Evolutionary conservation across 2,888 invertebrate genomes (phyloP).

Genomic region (Acleris cristana): DNA sequence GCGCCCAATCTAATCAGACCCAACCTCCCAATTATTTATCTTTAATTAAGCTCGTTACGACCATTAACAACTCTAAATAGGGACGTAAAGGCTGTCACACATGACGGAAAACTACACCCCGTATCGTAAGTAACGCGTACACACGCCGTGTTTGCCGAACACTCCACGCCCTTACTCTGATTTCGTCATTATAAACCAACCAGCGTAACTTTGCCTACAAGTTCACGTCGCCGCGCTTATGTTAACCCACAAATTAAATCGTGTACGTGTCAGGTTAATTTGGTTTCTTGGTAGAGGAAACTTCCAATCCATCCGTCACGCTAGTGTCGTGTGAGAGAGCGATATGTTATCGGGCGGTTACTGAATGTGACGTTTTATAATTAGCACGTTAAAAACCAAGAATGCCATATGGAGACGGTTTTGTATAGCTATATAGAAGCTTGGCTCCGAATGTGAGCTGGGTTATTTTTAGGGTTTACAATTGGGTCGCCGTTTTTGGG

Average conservation of each 20-base stretch:
- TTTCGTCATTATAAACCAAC: constrained; percentile 50
- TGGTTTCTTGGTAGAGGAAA: constrained; percentile 43
- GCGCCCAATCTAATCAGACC: constrained; percentile 21
- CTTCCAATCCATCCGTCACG: constrained; percentile 52
- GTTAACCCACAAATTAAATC: constrained; percentile 5
- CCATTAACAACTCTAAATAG: constrained; percentile 50
- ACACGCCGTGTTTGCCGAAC: constrained; percentile 48
- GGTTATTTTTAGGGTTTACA: constrained; percentile 34
- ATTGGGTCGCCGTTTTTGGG: constrained; percentile 24
- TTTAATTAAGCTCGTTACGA: constrained; percentile 48
- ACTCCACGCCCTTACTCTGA: constrained; percentile 50
- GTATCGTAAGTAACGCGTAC: constrained; percentile 30
- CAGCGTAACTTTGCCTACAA: constrained; percentile 43
- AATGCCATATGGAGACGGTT: too few species aligned
- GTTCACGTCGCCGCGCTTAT: constrained; percentile 10
- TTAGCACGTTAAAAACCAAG: constrained; percentile 1
- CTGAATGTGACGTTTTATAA: constrained; percentile 35
- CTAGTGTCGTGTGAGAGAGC: constrained; percentile 39
- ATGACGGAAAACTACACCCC: constrained; percentile 43
- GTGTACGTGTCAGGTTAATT: constrained; percentile 7
- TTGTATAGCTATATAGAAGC: too few species aligned
- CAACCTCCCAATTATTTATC: constrained; percentile 45
- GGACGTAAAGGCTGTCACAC: constrained; percentile 50
- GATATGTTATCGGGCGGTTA: constrained; percentile 46
- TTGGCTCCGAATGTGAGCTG: not conserved